Evolutionary conservation across 2,888 invertebrate genomes (phyloP).

Genomic region (Kuschelorhynchus macadamiae): DNA sequence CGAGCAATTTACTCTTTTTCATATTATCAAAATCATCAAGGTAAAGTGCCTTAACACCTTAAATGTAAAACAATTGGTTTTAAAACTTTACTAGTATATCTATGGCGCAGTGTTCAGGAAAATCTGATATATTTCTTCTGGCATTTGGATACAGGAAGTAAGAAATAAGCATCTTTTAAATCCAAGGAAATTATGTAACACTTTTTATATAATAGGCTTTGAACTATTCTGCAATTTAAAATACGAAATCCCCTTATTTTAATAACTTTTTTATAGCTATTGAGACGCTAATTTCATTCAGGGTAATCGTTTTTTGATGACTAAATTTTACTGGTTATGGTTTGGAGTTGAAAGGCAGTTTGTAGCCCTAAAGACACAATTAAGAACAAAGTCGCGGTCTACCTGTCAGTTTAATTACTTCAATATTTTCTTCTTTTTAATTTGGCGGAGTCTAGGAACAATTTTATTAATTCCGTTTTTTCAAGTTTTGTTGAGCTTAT

Average conservation of each 20-base stretch:
- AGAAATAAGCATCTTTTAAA: slow-evolving; percentile 7
- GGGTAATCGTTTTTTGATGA: too few relatives aligned
- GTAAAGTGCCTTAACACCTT: slow-evolving; percentile 7
- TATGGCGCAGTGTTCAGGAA: slow-evolving; percentile 8
- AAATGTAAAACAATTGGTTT: slow-evolving; percentile 20
- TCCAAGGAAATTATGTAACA: slow-evolving; percentile 7
- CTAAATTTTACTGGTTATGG: too few relatives aligned
- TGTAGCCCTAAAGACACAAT: too few relatives aligned
- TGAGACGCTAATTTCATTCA: too few relatives aligned
- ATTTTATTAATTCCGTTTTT: too few relatives aligned
- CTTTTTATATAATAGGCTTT: neutral
- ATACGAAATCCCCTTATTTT: slow-evolving; percentile 7
- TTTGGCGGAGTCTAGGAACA: too few relatives aligned
- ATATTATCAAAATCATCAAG: slow-evolving; percentile 16
- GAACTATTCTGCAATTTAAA: slow-evolving; percentile 13
- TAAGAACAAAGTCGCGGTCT: too few relatives aligned
- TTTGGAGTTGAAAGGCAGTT: too few relatives aligned
- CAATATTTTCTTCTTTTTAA: too few relatives aligned
- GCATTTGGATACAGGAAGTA: neutral
- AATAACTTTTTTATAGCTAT: neutral
- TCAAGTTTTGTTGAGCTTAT: too few relatives aligned
- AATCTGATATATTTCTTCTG: slow-evolving; percentile 9
- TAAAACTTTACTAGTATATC: slow-evolving; percentile 18
- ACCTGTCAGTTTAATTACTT: too few relatives aligned
- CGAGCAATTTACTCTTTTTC: neutral